Base-by-base conservation (phyloP, 1,140 invertebrate genomes). In the Ceratosolen solmsi region DNA sequence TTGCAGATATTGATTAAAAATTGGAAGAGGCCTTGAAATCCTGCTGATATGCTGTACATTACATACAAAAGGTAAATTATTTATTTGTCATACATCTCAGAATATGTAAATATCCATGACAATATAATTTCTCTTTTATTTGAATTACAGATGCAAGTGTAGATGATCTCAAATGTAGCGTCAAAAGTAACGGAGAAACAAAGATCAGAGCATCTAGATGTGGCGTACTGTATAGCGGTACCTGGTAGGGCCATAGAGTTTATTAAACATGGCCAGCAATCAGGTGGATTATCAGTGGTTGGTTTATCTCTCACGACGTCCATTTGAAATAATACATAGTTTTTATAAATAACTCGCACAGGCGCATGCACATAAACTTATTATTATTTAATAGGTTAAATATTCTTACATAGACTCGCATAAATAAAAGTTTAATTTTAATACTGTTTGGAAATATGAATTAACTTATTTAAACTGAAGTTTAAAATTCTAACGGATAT, bases 271-370 rank as follows among this genome's bases (percentile, higher is more conserved):
- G 91, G 91, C 91, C 88, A 92, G 88, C 86, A 92, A 90, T 88
- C 91, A 91, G 89, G 90, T 90, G 83, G 92, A 92, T 84, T 92
- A 92, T 84, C 92, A 92, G 87, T 92, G 92, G 92, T 92, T 76
- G 87, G 90, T 88, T 63, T 81, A 72, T 7, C 22, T 8, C n/a
- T 68, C 27, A 63, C n/a, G n/a, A n/a, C n/a, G n/a, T n/a, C n/a
- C n/a, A n/a, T n/a, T n/a, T n/a, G n/a, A n/a, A n/a, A n/a, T n/a
- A n/a, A n/a, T n/a, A n/a, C n/a, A n/a, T n/a, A n/a, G n/a, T n/a
- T n/a, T n/a, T n/a, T n/a, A n/a, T n/a, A n/a, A n/a, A n/a, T n/a
- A n/a, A n/a, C n/a, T n/a, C n/a, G n/a, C n/a, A n/a, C n/a, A n/a
- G n/a, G n/a, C n/a, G n/a, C n/a, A n/a, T n/a, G n/a, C n/a, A n/a